Conservation (phyloP, 2,888 invertebrate species). For the Epinotia demarniana region DNA sequence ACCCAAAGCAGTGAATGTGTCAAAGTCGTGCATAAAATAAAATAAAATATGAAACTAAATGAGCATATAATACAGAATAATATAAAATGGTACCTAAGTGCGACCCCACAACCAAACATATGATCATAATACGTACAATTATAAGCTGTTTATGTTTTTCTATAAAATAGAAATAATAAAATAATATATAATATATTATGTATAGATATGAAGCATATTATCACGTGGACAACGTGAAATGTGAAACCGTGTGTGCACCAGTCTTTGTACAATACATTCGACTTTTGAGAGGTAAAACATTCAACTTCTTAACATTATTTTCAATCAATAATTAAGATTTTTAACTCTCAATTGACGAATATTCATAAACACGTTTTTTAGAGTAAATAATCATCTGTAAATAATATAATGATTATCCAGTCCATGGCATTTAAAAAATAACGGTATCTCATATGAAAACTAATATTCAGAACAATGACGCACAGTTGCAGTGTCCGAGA, state of each 20-base stretch:
- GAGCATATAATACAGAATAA: conserved; percentile 47
- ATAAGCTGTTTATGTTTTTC: conserved; percentile 49
- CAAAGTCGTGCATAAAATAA: conserved; percentile 58
- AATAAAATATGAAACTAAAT: conserved; percentile 48
- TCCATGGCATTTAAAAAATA: no score
- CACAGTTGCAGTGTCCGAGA: no score
- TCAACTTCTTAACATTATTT: no score
- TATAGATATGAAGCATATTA: conserved; percentile 13
- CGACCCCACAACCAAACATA: conserved; percentile 44
- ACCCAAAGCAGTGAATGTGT: conserved; percentile 65
- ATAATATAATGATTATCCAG: no score
- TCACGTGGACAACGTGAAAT: conserved; percentile 1
- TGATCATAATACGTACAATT: conserved; percentile 50
- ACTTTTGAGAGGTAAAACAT: conserved; percentile 1
- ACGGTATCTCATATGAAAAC: no score
- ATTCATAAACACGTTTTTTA: neutral
- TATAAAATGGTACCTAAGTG: conserved; percentile 46
- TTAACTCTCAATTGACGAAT: conserved; percentile 21
- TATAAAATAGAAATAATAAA: conserved; percentile 49
- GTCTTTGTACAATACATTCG: neutral
- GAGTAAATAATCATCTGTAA: neutral
- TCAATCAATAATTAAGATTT: no score
- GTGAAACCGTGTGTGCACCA: conserved; percentile 40
- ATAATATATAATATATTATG: conserved; percentile 22
- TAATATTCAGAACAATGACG: no score